Base-by-base conservation (phyloP, 2,797 vertebrate genomes). In the Chelidonichthys spinosus region DNA sequence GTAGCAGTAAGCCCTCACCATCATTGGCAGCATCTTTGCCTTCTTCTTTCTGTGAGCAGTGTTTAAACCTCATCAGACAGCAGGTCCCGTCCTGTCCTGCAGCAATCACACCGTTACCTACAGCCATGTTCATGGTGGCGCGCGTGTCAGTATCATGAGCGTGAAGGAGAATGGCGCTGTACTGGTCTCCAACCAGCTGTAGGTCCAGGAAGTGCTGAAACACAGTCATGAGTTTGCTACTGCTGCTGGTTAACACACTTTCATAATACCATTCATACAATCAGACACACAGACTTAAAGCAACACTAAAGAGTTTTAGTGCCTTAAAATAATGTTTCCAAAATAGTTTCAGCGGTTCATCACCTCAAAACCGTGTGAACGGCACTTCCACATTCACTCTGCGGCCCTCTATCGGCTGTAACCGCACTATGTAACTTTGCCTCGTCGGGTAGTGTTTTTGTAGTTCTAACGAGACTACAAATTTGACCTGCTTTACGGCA, bases 91-190 rank as follows among this genome's bases (percentile, higher is more conserved):
- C 97, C 89, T 98, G 97, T 11, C 97, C 97, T 0, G 96, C 96
- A 0, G 97, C 97, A 0, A 98, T 95, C 63, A 97, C 89, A n/a
- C 96, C 93, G 3, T 94, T 90, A 0, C 94, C 95, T 59, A 98
- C 55, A 0, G 96, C 96, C 95, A 98, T 90, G 93, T 95, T 98
- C 97, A 99, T 99, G 68, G 95, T 98, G 76, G 97, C 97, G 0
- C 95, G 94, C 0, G 95, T 95, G 63, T 95, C 95, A 0, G 98
- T 99, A 77, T 99, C 97, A 59, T 98, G 95, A 14, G 93, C 92
- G 82, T 98, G 96, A 62, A 98, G 87, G 69, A 99, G 92, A 7
- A 95, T 96, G 69, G 96, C 96, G 7, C 94, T 95, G 85, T 97
- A 93, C 79, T 81, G 91, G 2, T 62, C 95, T 11, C 91, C 94